Percentiles rank a stretch among this genome's conserved stretches.
phyloP scores from a whole-genome alignment of 2,113 vertebrate species.

The Limnothrissa miodon region DNA sequence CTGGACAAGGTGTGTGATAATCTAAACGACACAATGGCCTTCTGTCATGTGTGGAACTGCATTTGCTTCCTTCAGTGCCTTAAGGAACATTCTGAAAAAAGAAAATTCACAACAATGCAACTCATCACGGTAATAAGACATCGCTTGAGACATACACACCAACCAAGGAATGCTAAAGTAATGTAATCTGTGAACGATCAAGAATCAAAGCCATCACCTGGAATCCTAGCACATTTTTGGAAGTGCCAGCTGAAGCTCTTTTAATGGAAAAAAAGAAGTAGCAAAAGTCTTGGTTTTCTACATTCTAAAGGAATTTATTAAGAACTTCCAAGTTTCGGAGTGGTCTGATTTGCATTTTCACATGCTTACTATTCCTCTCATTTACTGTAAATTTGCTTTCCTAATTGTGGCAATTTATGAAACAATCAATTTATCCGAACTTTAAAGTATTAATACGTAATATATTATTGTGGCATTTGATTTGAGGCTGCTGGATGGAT shows the following conservation, averaged over 20 bases:
- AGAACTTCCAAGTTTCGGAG: background rate
- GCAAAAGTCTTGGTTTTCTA: conserved; percentile 26
- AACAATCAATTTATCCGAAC: conserved; percentile 47
- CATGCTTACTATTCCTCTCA: conserved; percentile 9
- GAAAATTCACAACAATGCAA: conserved; percentile 93
- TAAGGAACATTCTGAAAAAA: conserved; percentile 89
- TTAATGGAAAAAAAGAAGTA: conserved; percentile 50
- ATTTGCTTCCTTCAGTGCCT: conserved; percentile 96
- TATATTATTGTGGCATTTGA: conserved; percentile 39
- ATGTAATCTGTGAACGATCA: conserved; percentile 64
- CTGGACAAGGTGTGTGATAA: conserved; percentile 78
- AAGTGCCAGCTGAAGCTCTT: conserved; percentile 19
- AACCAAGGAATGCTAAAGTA: conserved; percentile 73
- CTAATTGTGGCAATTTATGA: conserved; percentile 42
- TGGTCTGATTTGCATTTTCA: background rate
- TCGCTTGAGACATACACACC: conserved; percentile 82
- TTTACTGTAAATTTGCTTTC: conserved; percentile 54
- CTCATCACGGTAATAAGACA: conserved; percentile 89
- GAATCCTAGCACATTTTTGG: conserved; percentile 87
- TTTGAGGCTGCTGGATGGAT: conserved; percentile 35
- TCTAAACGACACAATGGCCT: conserved; percentile 86
- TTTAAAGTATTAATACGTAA: conserved; percentile 31
- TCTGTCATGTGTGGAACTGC: conserved; percentile 84
- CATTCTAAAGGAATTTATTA: conserved; percentile 4
- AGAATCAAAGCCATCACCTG: conserved; percentile 96